Evolutionary conservation across 2,113 vertebrate genomes (phyloP).

Genomic region (Sturnira hondurensis): DNA sequence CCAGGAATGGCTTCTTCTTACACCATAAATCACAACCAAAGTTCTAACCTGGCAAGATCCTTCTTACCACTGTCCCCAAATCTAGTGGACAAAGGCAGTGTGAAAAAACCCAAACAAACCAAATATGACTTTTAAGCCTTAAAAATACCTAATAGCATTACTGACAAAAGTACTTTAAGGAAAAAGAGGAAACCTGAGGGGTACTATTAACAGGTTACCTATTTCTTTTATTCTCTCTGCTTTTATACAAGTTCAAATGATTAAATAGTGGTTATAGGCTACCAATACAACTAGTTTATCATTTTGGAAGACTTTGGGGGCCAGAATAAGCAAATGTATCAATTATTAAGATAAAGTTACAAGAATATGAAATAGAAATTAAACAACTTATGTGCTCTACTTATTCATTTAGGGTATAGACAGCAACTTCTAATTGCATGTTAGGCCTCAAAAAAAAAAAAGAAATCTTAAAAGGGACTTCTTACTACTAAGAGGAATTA

Average conservation of each 20-base stretch:
- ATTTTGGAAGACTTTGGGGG: neutral
- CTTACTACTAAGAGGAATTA: conserved; percentile 13
- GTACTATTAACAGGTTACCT: neutral
- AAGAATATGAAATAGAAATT: conserved; percentile 35
- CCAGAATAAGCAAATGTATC: neutral
- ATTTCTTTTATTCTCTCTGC: neutral
- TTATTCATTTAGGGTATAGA: neutral
- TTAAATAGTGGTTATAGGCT: conserved; percentile 17
- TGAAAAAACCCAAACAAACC: too few relatives aligned
- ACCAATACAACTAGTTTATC: conserved; percentile 1
- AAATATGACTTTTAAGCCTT: conserved; percentile 21
- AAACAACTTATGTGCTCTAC: neutral
- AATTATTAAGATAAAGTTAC: conserved; percentile 29
- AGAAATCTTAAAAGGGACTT: neutral
- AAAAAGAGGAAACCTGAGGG: neutral
- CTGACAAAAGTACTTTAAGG: neutral
- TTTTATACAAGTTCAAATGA: conserved; percentile 42
- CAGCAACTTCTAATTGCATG: neutral
- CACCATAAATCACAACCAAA: conserved; percentile 6
- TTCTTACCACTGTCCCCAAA: neutral
- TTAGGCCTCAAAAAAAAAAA: conserved; percentile 19
- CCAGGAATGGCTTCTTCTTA: neutral
- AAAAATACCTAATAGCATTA: conserved; percentile 28
- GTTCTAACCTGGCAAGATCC: neutral
- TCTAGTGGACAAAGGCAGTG: neutral